Evolutionary conservation across 2,113 vertebrate genomes (phyloP), one percentile per base, ranked within the genome.

Genomic region (Paramormyrops kingsleyae): DNA sequence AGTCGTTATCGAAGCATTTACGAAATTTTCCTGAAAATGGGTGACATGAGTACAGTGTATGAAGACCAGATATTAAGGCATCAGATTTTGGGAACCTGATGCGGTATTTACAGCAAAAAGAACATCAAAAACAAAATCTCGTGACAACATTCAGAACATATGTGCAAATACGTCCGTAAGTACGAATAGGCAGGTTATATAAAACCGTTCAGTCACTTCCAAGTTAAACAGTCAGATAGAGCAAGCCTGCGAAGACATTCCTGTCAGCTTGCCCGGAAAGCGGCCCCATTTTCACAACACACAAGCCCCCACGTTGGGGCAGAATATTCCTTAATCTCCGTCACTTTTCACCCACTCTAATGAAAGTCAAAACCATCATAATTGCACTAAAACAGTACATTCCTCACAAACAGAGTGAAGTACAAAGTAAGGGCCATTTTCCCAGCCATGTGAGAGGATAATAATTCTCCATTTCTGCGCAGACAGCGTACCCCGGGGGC

Each of bases 291-390:
- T 27, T 47, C 46, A 46, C 35, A 83, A 70, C 59, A 77, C 10
- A 90, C 31, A 31, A 13, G 31, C 85, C 89, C 85, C n/a, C 74
- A 83, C 15, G 3, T 83, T 83, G 31, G 15, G 31, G 77, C 1
- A 42, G 83, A 47, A 21, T 84, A 84, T 84, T 80, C 91, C 93
- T 93, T 94, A 89, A 93, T 93, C 92, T 93, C 83, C 39, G 90
- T 86, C 90, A 91, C 92, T 92, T 56, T 44, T 87, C 0, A 90
- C 80, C 87, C 70, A 42, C 42, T 39, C 27, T 1, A 21, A 87
- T 53, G 88, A 90, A 89, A 92, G 91, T 89, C 89, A 90, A 87
- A 92, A 88, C 56, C 62, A 52, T 39, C 21, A 44, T 92, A 90
- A 92, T 87, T 89, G 90, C 85, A 88, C 19, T 24, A 90, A 77